Base-by-base conservation (phyloP, 1,140 invertebrate species). In the Drosophila yakuba region DNA sequence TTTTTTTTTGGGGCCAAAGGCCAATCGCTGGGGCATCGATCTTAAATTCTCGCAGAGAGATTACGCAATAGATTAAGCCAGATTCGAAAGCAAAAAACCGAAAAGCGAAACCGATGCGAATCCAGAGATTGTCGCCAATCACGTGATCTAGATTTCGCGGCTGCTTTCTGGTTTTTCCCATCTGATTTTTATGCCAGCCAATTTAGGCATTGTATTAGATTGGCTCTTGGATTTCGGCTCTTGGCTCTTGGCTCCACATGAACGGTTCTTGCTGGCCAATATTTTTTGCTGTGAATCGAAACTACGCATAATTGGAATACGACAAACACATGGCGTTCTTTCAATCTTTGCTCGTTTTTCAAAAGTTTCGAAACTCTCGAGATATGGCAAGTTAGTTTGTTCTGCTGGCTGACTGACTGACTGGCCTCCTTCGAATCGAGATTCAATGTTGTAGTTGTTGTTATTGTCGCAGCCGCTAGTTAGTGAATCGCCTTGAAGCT, bases 351-450 rank as follows among this genome's bases (percentile, higher is more conserved):
- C 50, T 15, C 14, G 74, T 81, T 60, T 60, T 36, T 12, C 48
- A 57, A 67, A 59, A 59, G 78, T 85, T 80, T 78, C 84, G 84
- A 88, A 88, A 88, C 89, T 88, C 83, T 89, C 74, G 48, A 62
- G 78, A 83, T 63, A 78, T 72, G 84, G 60, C 84, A 66, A 72
- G 85, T 72, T 71, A 64, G 84, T 88, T 80, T 84, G 76, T 89
- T 88, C 84, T 88, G 84, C 75, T 56, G 38, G 32, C 32, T 32
- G 32, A 2, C 32, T 32, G 28, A 32, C 28, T 20, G 50, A 45
- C 67, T 77, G 74, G 74, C 74, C 74, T 78, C 64, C 74, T 78
- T 78, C 67, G 50, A 61, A 28, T 20, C 66, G 61, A 45, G 61
- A 64, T 60, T 57, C 57, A 66, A 14, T 56, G 52, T 41, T 75